Evolutionary conservation across 2,888 invertebrate species (phyloP), one percentile per base, ranked within the genome.

Genomic region (Eristalinus sepulchralis): DNA sequence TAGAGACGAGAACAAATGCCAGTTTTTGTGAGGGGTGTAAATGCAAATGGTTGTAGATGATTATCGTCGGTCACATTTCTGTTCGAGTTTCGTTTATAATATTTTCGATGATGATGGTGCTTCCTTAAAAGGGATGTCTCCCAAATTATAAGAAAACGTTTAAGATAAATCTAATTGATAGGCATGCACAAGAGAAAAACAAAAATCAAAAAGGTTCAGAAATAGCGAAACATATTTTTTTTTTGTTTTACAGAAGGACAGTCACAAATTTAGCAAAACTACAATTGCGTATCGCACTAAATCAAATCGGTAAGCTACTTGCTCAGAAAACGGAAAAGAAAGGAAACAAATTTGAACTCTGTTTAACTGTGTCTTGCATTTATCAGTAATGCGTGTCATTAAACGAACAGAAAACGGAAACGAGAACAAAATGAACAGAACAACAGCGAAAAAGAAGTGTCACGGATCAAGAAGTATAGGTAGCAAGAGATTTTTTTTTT

Each of bases 391-490:
- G 81, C 77, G 77, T 81, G 81, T 85, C 33, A 17, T 57, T 67
- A 11, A 77, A 82, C 57, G 64, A 64, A 34, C 11, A 22, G 64
- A 34, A 73, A 24, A 39, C 31, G 11, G 33, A 47, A 84, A 55
- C 27, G 33, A 33, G 64, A 66, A 67, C 34, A 13, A 47, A 57
- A 62, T 33, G 55, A 70, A 57, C 17, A 59, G 67, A 34, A 53
- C n/a, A 27, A 57, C 24, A 27, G 17, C 47, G 17, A 17, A 47
- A 47, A 47, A 47, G 17, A 47, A 47, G 70, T 72, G 60, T 85
- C 59, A 77, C 66, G 76, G 66, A 68, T 60, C 70, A 72, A 77
- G 63, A 33, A 77, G 47, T 17, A 77, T 33, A 83, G 73, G 76
- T 67, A 70, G 76, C 68, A 83, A 80, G 78, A 81, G 62, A 53